Conservation (phyloP, 2,797 vertebrate species). For the Limosa lapponica region DNA sequence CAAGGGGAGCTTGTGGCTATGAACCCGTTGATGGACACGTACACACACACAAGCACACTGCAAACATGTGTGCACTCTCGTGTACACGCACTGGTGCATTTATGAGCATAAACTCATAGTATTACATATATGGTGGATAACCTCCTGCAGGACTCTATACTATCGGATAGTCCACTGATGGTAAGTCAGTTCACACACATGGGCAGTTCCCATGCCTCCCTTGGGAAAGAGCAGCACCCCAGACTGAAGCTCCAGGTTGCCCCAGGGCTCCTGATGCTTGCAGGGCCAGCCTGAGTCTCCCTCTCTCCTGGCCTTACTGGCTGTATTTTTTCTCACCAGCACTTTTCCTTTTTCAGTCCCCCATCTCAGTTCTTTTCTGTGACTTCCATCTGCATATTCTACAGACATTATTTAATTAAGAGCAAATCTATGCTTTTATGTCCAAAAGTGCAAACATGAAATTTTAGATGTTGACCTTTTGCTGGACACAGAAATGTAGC, state of each 20-base stretch:
- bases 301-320: too few species aligned
- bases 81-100: background rate
- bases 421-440: background rate
- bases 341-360: background rate
- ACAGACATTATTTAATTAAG: background rate
- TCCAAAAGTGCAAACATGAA: background rate
- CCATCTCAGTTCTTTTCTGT: background rate
- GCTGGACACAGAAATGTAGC: background rate
- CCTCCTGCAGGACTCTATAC: background rate
- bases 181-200: background rate
- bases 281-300: background rate
- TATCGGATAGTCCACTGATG: background rate
- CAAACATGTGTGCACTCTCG: background rate
- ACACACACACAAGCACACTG: background rate
- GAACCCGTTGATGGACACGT: fast-evolving
- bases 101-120: background rate
- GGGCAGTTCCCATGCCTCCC: background rate
- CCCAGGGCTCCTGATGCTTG: background rate
- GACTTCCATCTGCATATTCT: background rate
- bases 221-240: background rate
- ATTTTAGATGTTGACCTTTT: background rate
- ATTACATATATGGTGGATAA: background rate
- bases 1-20: background rate
- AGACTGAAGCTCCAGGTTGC: background rate
- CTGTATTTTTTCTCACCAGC: background rate